Base-by-base conservation (phyloP, 2,797 vertebrate genomes). In the Luscinia megarhynchos region DNA sequence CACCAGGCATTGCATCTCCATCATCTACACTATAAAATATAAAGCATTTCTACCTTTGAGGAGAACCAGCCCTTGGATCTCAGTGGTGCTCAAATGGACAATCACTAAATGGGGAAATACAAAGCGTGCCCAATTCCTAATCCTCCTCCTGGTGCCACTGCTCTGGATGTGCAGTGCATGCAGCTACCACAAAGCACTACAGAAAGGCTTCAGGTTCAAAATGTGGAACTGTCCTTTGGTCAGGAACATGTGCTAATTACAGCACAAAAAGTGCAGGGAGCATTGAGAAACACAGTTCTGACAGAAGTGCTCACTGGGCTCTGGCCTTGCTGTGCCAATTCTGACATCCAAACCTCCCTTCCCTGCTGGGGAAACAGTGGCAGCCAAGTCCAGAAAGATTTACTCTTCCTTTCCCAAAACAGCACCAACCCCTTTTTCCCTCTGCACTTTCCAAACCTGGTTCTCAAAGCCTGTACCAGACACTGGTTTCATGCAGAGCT, bases 201-300 rank as follows among this genome's bases (percentile, higher is more conserved):
- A 26, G 0, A 27, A 46, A 73, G 18, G 27, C 4, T 51, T 13
- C 59, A 15, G 43, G 91, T 34, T 46, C 67, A 29, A 30, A 30
- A 29, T 0, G 30, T n/a, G 66, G 19, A 55, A 11, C 5, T 24
- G 57, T 48, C 5, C 1, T 51, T 63, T 17, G 34, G 36, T 34
- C 84, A 32, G 64, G 24, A 24, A 1, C 4, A 2, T 0, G 22
- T 3, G 8, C 54, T 5, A 15, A 62, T 32, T 18, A 15, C 41
- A 62, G 87, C 77, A 50, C 41, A 53, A 20, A 75, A 84, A 64
- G 72, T 2, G 8, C 81, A 89, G 38, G 14, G 30, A 62, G n/a
- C 75, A 21, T 5, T 2, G 0, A 66, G 32, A 59, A 68, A 27
- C 32, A 11, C 30, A 68, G 51, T 12, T 62, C 46, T 34, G 62